Evolutionary conservation across 2,888 invertebrate genomes (phyloP).

Genomic region (Heliconius aoede): DNA sequence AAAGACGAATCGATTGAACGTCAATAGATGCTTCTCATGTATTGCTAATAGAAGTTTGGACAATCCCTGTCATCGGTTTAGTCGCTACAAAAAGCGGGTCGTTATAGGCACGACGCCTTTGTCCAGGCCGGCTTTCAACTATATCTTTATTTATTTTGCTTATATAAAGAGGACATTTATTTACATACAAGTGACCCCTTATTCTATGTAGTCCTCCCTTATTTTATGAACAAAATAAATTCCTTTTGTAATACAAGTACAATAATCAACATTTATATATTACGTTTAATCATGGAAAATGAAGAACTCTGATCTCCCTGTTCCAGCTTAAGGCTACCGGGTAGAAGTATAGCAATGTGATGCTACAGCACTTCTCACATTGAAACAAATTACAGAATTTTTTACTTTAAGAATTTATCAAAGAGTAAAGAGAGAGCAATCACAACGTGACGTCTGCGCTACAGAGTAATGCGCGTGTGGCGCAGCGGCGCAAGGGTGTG

Average conservation of each 20-base stretch:
- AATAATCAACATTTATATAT: not conserved
- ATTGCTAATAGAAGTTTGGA: constrained; percentile 27
- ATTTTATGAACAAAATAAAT: not conserved
- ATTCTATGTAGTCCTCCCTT: too few species aligned
- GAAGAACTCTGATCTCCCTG: not conserved
- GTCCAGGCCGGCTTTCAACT: not conserved
- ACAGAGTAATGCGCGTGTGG: too few species aligned
- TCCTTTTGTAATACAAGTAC: not conserved
- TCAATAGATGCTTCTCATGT: constrained; percentile 6
- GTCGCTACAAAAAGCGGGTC: constrained; percentile 16
- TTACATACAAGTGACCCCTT: not conserved
- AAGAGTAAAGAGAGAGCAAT: too few species aligned
- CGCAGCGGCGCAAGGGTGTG: too few species aligned
- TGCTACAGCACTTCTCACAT: too few species aligned
- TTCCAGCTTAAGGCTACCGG: too few species aligned
- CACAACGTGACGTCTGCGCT: not conserved
- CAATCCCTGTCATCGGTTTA: constrained; percentile 19
- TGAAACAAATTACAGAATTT: too few species aligned
- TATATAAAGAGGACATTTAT: constrained; percentile 2
- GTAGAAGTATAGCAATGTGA: not conserved
- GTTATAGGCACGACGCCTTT: constrained; percentile 4
- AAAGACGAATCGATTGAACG: not conserved
- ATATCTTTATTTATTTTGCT: not conserved
- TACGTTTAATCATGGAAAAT: not conserved
- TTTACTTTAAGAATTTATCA: too few species aligned